These are phyloP conservation scores for Meiosimyza decipiens DNA, from an alignment of 2,888 invertebrate species.

Conservation along the genomic window DNA sequence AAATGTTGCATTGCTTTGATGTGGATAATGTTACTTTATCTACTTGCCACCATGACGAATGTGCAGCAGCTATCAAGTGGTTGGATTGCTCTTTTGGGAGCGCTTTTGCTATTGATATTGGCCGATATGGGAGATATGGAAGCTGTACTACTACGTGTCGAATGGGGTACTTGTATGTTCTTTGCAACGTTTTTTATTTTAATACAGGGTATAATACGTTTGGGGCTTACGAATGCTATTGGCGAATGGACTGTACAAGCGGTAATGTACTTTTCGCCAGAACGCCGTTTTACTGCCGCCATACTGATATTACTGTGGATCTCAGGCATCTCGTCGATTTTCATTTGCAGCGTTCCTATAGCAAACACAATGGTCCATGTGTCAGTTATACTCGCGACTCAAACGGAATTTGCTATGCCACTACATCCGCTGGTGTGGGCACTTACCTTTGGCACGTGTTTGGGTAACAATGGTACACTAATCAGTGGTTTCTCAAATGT, in stretches of 20 bases:
- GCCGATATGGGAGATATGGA: slow-evolving; percentile 44
- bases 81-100: slow-evolving; percentile 44
- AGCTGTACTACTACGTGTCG: slow-evolving; percentile 42
- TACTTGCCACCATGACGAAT: slow-evolving; percentile 28
- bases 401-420: slow-evolving; percentile 75
- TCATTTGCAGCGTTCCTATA: slow-evolving; percentile 88
- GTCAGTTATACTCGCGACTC: slow-evolving; percentile 72
- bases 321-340: slow-evolving; percentile 81
- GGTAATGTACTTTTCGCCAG: slow-evolving; percentile 73
- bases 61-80: slow-evolving; percentile 38
- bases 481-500: slow-evolving; percentile 90
- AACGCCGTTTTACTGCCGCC: slow-evolving; percentile 75
- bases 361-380: slow-evolving; percentile 89
- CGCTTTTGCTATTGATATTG: slow-evolving; percentile 41
- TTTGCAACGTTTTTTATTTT: slow-evolving; percentile 40
- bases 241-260: slow-evolving; percentile 75
- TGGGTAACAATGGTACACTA: slow-evolving; percentile 91
- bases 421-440: slow-evolving; percentile 86
- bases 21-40: slow-evolving; percentile 29
- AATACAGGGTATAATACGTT: slow-evolving; percentile 24
- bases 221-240: slow-evolving; percentile 43
- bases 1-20: slow-evolving; percentile 34
- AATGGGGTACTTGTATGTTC: slow-evolving; percentile 47
- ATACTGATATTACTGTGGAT: slow-evolving; percentile 83
- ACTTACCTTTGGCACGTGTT: slow-evolving; percentile 85